A percentile compares a stretch with the other conserved stretches of the same genome.
Conservation (phyloP, 2,888 invertebrate species). For the Hypena proboscidalis region DNA sequence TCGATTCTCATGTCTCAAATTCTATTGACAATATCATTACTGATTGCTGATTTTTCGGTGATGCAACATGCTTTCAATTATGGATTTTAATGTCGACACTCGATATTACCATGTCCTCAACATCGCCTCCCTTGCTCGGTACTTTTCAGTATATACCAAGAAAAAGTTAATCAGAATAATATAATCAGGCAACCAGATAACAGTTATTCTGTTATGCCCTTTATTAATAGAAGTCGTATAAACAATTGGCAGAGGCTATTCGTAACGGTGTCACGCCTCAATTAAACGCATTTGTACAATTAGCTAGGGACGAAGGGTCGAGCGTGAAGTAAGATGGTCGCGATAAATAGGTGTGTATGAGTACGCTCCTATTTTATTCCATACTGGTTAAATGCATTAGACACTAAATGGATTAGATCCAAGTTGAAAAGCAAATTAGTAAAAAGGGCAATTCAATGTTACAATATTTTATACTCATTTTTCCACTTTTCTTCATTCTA, state of each 20-base stretch:
- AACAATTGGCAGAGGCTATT: slow-evolving; percentile 35
- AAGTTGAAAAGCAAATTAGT: too few species aligned
- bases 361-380: not conserved
- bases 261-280: slow-evolving; percentile 52
- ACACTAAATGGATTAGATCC: too few species aligned
- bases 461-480: too few species aligned
- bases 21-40: too few species aligned
- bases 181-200: slow-evolving; percentile 17
- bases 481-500: too few species aligned
- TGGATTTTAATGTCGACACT: not conserved
- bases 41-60: too few species aligned
- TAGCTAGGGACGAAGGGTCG: slow-evolving; percentile 40
- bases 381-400: too few species aligned
- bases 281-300: slow-evolving; percentile 56
- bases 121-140: too few species aligned
- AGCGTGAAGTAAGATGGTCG: slow-evolving; percentile 20
- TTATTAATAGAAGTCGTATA: slow-evolving; percentile 30
- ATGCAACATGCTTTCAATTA: too few species aligned
- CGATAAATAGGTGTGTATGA: slow-evolving; percentile 28
- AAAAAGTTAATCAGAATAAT: slow-evolving; percentile 24
- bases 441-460: too few species aligned
- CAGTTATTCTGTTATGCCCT: slow-evolving; percentile 26
- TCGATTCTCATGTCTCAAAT: too few species aligned
- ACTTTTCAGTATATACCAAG: slow-evolving; percentile 13
- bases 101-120: too few species aligned